Evolutionary conservation across 2,113 vertebrate genomes (phyloP).

Genomic region (Osmerus eperlanus): DNA sequence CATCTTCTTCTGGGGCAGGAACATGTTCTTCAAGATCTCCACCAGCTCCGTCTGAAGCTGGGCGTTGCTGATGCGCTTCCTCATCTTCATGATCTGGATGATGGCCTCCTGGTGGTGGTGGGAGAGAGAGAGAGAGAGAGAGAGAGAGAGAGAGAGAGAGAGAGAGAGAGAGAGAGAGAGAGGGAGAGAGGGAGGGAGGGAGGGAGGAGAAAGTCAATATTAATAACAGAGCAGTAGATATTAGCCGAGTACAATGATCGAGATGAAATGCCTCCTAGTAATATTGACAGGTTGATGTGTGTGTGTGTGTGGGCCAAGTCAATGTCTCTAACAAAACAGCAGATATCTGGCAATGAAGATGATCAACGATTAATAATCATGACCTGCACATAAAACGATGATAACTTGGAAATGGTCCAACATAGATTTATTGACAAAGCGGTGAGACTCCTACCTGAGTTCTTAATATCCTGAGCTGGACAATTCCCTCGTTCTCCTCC

Average conservation of each 20-base stretch:
- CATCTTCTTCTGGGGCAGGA: slow-evolving; percentile 99
- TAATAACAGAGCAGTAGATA: no score
- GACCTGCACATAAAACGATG: no score
- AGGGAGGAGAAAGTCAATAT: background rate
- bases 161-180: background rate
- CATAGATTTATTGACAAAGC: no score
- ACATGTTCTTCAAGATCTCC: slow-evolving; percentile 99
- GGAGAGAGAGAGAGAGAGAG: background rate
- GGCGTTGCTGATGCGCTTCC: slow-evolving; percentile 98
- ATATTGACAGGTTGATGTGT: no score
- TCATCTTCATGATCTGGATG: slow-evolving; percentile 99
- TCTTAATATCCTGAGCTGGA: slow-evolving; percentile 95
- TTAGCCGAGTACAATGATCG: no score
- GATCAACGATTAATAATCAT: no score
- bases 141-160: background rate
- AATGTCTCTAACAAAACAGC: no score
- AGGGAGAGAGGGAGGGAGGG: background rate
- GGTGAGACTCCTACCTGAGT: slow-evolving; percentile 84
- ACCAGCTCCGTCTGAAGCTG: slow-evolving; percentile 99
- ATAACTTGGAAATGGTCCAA: no score
- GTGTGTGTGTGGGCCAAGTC: no score
- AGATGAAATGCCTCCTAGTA: no score
- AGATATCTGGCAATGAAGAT: no score
- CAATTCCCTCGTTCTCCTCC: slow-evolving; percentile 98
- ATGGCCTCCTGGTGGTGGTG: slow-evolving; percentile 90